phyloP scores from a whole-genome alignment of 1,140 invertebrate species.

The Pogonomyrmex barbatus region DNA sequence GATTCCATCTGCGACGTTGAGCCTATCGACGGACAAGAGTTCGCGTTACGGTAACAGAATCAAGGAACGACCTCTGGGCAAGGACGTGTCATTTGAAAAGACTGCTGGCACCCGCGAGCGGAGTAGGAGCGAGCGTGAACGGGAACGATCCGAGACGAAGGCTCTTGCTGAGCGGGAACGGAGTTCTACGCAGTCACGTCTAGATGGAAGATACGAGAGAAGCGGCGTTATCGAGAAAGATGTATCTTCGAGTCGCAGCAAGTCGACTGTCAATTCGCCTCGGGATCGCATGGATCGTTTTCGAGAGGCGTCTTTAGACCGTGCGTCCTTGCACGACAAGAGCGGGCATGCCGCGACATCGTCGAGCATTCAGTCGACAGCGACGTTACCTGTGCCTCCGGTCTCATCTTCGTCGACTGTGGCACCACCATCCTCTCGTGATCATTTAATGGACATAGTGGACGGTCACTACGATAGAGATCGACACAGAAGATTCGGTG shows the following conservation, averaged over 20 bases:
- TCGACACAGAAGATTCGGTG: constrained; percentile 79
- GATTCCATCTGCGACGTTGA: constrained; percentile 58
- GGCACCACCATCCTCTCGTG: constrained; percentile 67
- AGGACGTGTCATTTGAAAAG: constrained; percentile 78
- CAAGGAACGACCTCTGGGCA: constrained; percentile 77
- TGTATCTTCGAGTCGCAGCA: constrained; percentile 64
- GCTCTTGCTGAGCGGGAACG: constrained; percentile 77
- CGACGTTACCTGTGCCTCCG: constrained; percentile 52
- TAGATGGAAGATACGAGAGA: constrained; percentile 80
- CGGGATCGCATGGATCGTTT: constrained; percentile 80
- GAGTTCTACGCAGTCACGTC: constrained; percentile 75
- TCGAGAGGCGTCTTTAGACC: constrained; percentile 80
- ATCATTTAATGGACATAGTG: constrained; percentile 74
- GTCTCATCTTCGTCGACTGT: constrained; percentile 57
- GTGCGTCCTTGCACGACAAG: constrained; percentile 76
- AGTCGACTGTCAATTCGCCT: constrained; percentile 73
- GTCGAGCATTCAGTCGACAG: constrained; percentile 27
- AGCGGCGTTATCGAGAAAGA: constrained; percentile 77
- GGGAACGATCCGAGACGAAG: constrained; percentile 80
- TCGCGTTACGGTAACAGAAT: constrained; percentile 76
- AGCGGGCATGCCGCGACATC: constrained; percentile 65
- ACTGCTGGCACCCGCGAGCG: constrained; percentile 77
- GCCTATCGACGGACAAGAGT: constrained; percentile 71
- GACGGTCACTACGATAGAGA: constrained; percentile 80
- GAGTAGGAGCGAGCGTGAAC: constrained; percentile 81